Evolutionary conservation across 2,888 invertebrate genomes (phyloP), one percentile per base, ranked within the genome.

Genomic region (Steinernema carpocapsae): DNA sequence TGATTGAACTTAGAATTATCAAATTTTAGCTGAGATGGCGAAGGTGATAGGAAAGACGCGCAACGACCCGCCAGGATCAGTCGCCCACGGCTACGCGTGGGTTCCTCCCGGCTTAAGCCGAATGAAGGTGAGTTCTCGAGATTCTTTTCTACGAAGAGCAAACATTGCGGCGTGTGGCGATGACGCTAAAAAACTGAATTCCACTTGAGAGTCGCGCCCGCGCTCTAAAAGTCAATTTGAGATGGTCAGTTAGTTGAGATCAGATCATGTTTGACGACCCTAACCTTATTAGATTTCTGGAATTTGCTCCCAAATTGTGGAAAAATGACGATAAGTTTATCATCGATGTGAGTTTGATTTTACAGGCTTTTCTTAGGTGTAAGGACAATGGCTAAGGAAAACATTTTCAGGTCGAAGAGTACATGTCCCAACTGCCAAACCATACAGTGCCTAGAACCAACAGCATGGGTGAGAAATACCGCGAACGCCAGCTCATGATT

Each of bases 381-480:
- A 37, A 37, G 19, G 42, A 52, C 24, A 64, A 22, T 24, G 64
- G 74, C 46, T 19, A 14, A 74, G 72, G 17, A 43, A 43, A 43
- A 43, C n/a, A n/a, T 75, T 80, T 90, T 26, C 90, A 95, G 94
- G 92, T 94, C 78, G 94, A 95, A 87, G 92, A 94, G 81, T 97
- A 94, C 89, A 97, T 96, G 91, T 91, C 93, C 77, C 92, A 93
- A 88, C 91, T 97, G 86, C 94, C 94, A 76, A 92, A 92, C 70
- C 93, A 93, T 86, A 91, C 94, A 91, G 29, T 43, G 71, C 93
- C 93, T 52, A 90, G 91, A 79, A 87, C 92, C 77, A 93, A 92
- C 72, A 91, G 92, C n/a, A 91, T 91, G 56, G 94, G 94, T 2
- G 94, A 94, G 88, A 91, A 92, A 80, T 91, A 92, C 88, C 90